Conservation (phyloP, 1,140 invertebrate genomes). For the Formica selysi region DNA sequence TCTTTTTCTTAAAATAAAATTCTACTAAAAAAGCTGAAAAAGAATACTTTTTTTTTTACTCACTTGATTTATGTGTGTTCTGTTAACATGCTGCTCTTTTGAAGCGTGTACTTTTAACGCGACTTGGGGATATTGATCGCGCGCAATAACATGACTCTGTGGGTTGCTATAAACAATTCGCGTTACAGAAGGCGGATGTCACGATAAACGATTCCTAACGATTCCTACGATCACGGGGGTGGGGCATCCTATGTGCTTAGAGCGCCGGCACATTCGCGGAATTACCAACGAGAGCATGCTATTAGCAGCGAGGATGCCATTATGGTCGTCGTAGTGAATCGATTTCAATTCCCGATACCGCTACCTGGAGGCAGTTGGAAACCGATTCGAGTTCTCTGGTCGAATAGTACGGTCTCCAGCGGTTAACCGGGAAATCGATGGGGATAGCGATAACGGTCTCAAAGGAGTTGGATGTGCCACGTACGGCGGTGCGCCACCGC, state of each 20-base stretch:
- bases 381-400: slow-evolving; percentile 65
- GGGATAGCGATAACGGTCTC: slow-evolving; percentile 61
- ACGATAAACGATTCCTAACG: slow-evolving; percentile 54
- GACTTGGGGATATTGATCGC: neutral
- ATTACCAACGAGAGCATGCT: slow-evolving; percentile 64
- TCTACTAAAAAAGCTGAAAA: too few species aligned
- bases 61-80: neutral
- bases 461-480: slow-evolving; percentile 57
- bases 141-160: neutral
- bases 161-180: slow-evolving; percentile 21
- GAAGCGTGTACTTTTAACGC: neutral
- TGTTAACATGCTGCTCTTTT: neutral
- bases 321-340: slow-evolving; percentile 69
- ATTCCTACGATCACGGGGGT: neutral
- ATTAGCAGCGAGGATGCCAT: slow-evolving; percentile 68
- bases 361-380: slow-evolving; percentile 61
- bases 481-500: slow-evolving; percentile 17
- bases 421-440: slow-evolving; percentile 63
- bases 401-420: slow-evolving; percentile 43
- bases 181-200: slow-evolving; percentile 23
- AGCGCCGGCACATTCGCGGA: slow-evolving; percentile 51
- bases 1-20: too few species aligned
- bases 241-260: slow-evolving; percentile 16
- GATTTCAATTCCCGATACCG: slow-evolving; percentile 77
- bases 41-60: neutral